Conservation (phyloP, 2,797 vertebrate species). For the Catamblyrhynchus diadema region DNA sequence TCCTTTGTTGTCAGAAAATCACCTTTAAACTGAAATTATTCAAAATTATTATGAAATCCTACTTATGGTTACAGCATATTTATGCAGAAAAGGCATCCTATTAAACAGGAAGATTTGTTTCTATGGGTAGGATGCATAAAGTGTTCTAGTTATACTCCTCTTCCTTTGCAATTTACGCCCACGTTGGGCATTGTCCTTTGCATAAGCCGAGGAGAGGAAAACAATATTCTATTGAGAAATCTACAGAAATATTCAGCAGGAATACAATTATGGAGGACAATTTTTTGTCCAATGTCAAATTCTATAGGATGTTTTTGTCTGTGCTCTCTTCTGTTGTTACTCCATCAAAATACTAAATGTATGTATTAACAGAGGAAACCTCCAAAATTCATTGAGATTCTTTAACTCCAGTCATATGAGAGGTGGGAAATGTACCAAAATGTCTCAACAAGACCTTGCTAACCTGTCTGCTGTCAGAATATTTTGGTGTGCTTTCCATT, state of each 20-base stretch:
- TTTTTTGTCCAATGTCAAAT: background rate
- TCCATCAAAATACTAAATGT: background rate
- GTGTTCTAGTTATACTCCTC: background rate
- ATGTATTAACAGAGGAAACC: background rate
- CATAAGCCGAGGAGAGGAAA: background rate
- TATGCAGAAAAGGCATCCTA: background rate
- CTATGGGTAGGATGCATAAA: background rate
- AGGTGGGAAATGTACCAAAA: background rate
- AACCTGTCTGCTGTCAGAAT: background rate
- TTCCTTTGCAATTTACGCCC: background rate
- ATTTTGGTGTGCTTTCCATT: background rate
- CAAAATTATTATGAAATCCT: background rate
- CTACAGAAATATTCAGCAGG: background rate
- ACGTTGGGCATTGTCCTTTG: background rate
- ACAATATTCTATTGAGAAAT: background rate
- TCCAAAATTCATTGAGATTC: background rate
- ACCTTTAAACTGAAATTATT: background rate
- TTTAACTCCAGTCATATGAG: background rate
- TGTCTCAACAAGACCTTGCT: background rate
- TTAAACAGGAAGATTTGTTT: background rate
- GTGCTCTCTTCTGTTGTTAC: background rate
- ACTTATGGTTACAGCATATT: background rate
- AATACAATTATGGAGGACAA: background rate
- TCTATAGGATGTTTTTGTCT: background rate
- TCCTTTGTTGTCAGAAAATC: background rate